Base-by-base conservation (phyloP, 2,113 vertebrate genomes). In the Spizaetus ornatus region DNA sequence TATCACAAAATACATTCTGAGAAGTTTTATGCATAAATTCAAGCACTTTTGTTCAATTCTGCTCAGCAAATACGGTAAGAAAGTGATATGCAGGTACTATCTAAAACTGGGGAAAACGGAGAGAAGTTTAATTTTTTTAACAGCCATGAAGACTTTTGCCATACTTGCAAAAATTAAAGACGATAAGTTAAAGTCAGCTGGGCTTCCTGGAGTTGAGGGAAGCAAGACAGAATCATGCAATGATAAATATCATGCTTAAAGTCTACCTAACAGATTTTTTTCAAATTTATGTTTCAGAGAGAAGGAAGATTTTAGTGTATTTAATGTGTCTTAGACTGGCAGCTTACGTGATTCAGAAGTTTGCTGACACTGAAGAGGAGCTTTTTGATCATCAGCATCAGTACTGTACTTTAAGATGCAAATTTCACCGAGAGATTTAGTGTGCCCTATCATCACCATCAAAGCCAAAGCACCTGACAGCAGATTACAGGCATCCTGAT, bases 1-100 rank as follows among this genome's bases (percentile, higher is more conserved):
- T 95, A 91, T 88, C 43, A 92, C 48, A 96, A 98, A 98, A 96
- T 81, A 47, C 22, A 59, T 93, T 97, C 97, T 90, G 48, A 90
- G 80, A 93, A 66, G 8, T 69, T 97, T 93, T 90, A 87, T 93
- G 69, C 79, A 91, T 96, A 95, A 93, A 97, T 94, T 94, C 63
- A 92, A 95, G 42, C n/a, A 78, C 25, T 94, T 96, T 36, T 67
- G 3, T 95, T 96, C 59, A 61, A 38, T 87, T 94, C 42, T 94
- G 43, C 73, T 84, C 62, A 94, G 65, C 10, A 97, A 96, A 96
- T 50, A 65, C 8, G 42, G 63, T 82, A 91, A 80, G 16, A 88
- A 94, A 94, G n/a, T 76, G 45, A 95, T 73, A 61, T 32, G 21
- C 31, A 88, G 31, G 53, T 76, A 55, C 56, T 83, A 66, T 50